Percentiles rank a stretch among this genome's conserved stretches.
Conservation (phyloP, 2,888 invertebrate genomes). For the Andricus curvator region DNA sequence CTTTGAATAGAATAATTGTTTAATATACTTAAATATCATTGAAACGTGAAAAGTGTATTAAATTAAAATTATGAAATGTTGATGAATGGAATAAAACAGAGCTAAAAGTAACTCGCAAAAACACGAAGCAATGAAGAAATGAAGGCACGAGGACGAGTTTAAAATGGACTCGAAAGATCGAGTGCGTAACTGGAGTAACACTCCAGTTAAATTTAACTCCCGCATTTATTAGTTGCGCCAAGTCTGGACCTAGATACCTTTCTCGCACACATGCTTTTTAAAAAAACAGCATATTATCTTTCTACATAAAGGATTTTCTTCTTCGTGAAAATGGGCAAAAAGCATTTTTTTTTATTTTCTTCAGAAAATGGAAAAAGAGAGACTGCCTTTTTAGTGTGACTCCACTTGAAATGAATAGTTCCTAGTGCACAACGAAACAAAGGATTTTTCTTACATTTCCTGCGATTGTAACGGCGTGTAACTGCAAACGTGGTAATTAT, state of each 20-base stretch:
- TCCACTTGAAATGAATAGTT: slow-evolving; percentile 14
- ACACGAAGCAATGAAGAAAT: background rate
- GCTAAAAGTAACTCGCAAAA: background rate
- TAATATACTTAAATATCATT: too few species aligned
- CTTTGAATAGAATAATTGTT: too few species aligned
- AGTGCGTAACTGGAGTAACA: slow-evolving; percentile 23
- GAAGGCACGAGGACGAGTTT: slow-evolving; percentile 1
- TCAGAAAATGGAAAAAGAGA: background rate
- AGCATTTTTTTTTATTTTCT: too few species aligned
- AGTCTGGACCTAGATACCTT: slow-evolving; percentile 16
- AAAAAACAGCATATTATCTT: background rate
- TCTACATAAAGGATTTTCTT: background rate
- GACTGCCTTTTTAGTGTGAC: slow-evolving; percentile 6
- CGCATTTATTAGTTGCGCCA: slow-evolving; percentile 36
- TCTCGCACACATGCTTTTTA: background rate
- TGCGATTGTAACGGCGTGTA: slow-evolving; percentile 33
- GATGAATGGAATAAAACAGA: background rate
- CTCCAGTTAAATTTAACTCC: slow-evolving; percentile 36
- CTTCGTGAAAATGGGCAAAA: background rate
- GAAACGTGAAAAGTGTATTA: too few species aligned
- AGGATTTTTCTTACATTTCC: slow-evolving; percentile 39
- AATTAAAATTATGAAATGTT: too few species aligned
- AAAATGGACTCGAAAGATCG: slow-evolving; percentile 4
- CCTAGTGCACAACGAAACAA: slow-evolving; percentile 12
- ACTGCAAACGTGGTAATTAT: slow-evolving; percentile 30